A percentile compares a stretch with the other conserved stretches of the same genome.
Evolutionary conservation across 2,797 vertebrate genomes (phyloP).

Genomic region (Aratinga solstitialis): DNA sequence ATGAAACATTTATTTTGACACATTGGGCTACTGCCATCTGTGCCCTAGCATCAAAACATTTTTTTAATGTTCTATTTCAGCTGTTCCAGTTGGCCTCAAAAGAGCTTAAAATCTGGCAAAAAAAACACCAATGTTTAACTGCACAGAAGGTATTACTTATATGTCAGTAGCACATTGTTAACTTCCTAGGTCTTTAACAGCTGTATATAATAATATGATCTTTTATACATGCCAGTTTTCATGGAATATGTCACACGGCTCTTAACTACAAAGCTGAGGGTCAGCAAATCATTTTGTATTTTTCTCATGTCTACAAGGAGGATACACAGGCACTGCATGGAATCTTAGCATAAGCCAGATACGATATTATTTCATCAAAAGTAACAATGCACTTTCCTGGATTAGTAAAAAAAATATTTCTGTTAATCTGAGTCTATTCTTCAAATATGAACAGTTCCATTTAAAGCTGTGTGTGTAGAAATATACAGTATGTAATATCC

Average conservation of each 20-base stretch:
- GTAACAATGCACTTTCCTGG: not conserved
- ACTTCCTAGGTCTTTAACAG: slow-evolving; percentile 45
- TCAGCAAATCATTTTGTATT: not conserved
- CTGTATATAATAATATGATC: slow-evolving; percentile 10
- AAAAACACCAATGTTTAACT: slow-evolving; percentile 51
- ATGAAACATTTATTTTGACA: slow-evolving; percentile 68
- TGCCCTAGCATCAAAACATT: slow-evolving; percentile 51
- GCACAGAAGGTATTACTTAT: slow-evolving; percentile 60
- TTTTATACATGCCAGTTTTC: not conserved
- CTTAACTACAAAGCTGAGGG: not conserved
- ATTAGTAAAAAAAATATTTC: slow-evolving; percentile 8
- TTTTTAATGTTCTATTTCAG: slow-evolving; percentile 62
- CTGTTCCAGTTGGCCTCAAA: slow-evolving; percentile 62
- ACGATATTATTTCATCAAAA: slow-evolving; percentile 2
- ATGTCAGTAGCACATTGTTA: slow-evolving; percentile 55
- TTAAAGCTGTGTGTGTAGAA: slow-evolving; percentile 3
- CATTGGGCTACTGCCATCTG: slow-evolving; percentile 51
- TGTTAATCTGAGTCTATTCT: slow-evolving; percentile 33
- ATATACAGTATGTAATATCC: not conserved
- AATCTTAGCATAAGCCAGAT: not conserved
- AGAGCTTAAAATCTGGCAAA: slow-evolving; percentile 64
- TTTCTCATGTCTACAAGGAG: not conserved
- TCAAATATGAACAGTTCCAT: slow-evolving; percentile 7
- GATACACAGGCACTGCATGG: not conserved
- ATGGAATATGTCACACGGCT: not conserved